These are phyloP conservation scores for Acyrthosiphon pisum DNA, from an alignment of 1,140 invertebrate species.

Conservation along the genomic window DNA sequence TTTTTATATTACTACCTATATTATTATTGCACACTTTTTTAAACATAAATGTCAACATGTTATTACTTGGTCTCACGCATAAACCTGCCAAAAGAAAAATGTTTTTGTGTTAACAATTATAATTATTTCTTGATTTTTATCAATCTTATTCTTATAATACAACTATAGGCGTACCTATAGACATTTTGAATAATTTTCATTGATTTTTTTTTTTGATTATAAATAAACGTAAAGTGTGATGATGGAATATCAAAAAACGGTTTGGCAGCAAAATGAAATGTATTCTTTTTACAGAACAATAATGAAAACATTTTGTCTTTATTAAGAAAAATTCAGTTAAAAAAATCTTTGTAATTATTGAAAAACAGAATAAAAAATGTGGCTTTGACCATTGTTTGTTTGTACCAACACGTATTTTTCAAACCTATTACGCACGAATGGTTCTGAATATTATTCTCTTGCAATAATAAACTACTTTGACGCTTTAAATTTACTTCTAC, in stretches of 20 bases:
- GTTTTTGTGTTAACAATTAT: background rate
- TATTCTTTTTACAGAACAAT: background rate
- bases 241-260: background rate
- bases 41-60: constrained; percentile 1
- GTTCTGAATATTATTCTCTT: background rate
- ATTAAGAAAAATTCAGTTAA: background rate
- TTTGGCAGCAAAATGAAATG: background rate
- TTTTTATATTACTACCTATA: background rate
- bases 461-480: background rate
- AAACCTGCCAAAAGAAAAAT: background rate
- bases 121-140: background rate
- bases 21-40: background rate
- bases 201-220: no score
- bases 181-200: background rate
- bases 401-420: constrained; percentile 8
- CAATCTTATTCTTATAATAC: background rate
- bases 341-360: background rate
- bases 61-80: background rate
- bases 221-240: no score
- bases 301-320: background rate
- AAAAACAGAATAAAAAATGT: background rate
- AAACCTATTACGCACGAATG: background rate
- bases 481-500: background rate
- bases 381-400: background rate
- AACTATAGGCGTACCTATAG: background rate